Base-by-base conservation (phyloP, 2,888 invertebrate genomes). In the Willowsia nigromaculata region DNA sequence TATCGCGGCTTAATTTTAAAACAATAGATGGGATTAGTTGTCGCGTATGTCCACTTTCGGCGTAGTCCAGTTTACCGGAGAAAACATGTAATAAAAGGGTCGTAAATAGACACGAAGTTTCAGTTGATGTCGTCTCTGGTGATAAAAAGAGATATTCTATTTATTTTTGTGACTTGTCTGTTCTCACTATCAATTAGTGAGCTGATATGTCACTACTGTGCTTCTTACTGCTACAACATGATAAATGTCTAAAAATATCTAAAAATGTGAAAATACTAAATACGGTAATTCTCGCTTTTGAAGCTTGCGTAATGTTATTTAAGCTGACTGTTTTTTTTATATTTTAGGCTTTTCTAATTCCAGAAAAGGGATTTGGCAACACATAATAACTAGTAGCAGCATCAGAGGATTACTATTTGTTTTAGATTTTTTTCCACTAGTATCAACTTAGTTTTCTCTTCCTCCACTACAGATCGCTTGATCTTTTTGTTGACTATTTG, bases 231-330 rank as follows among this genome's bases (percentile, higher is more conserved):
- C 1, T 13, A 62, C 33, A 7, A 27, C 27, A 30, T 13, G 62
- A 62, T 62, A 30, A 25, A 27, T 0, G 15, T 62, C 62, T 62
- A 62, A 30, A 62, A 30, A 62, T 62, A 62, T 6, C 30, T 56
- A 22, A 56, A 56, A 15, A 56, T 56, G 56, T 56, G 56, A 56
- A 56, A 56, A n/a, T 56, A 56, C 56, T 56, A 56, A 56, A 56
- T 56, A 56, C 56, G 56, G 56, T 56, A 56, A 56, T 56, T 18
- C 56, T 56, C 18, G 56, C 56, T 22, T 13, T 56, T 56, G 18
- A 22, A 56, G n/a, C n/a, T n/a, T n/a, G n/a, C n/a, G n/a, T n/a
- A n/a, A n/a, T n/a, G n/a, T n/a, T n/a, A n/a, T n/a, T n/a, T n/a
- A n/a, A n/a, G n/a, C n/a, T n/a, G n/a, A n/a, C n/a, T n/a, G n/a